phyloP scores from a whole-genome alignment of 1,140 invertebrate species.

The Steinernema khuongi region DNA sequence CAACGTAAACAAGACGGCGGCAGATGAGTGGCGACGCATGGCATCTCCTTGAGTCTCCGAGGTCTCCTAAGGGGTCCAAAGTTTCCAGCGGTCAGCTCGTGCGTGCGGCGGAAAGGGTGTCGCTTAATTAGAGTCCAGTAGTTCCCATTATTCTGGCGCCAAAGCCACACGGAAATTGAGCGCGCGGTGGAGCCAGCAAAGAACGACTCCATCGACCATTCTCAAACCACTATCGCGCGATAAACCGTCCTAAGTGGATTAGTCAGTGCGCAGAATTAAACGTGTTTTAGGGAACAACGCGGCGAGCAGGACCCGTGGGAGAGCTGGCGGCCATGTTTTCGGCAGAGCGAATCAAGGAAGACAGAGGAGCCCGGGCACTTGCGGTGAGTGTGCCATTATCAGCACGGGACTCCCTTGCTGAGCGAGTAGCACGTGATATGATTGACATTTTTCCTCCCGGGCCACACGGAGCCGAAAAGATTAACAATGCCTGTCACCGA shows the following conservation, averaged over 20 bases:
- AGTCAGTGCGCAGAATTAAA: slow-evolving; percentile 2
- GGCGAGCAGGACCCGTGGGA: slow-evolving; percentile 7
- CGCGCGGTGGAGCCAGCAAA: too few species aligned
- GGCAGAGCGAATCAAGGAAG: not conserved
- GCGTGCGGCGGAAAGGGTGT: too few species aligned
- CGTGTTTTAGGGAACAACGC: slow-evolving; percentile 7
- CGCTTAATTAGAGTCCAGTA: too few species aligned
- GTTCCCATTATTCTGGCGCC: too few species aligned
- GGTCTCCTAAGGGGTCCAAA: too few species aligned
- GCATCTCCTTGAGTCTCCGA: too few species aligned
- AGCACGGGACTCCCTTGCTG: not conserved
- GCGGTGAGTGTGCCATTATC: not conserved
- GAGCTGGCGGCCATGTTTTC: not conserved
- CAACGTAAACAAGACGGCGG: too few species aligned
- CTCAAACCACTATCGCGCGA: too few species aligned
- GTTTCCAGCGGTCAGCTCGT: too few species aligned
- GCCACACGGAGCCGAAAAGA: not conserved
- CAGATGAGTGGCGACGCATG: too few species aligned
- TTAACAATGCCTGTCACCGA: not conserved
- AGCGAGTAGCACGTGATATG: not conserved
- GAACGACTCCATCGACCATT: too few species aligned
- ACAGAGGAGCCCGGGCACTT: not conserved
- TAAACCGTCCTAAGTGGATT: not conserved
- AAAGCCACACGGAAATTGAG: too few species aligned
- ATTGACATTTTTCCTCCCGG: not conserved